These are phyloP conservation scores for Balearica regulorum DNA, from an alignment of 2,797 vertebrate species.

Conservation along the genomic window DNA sequence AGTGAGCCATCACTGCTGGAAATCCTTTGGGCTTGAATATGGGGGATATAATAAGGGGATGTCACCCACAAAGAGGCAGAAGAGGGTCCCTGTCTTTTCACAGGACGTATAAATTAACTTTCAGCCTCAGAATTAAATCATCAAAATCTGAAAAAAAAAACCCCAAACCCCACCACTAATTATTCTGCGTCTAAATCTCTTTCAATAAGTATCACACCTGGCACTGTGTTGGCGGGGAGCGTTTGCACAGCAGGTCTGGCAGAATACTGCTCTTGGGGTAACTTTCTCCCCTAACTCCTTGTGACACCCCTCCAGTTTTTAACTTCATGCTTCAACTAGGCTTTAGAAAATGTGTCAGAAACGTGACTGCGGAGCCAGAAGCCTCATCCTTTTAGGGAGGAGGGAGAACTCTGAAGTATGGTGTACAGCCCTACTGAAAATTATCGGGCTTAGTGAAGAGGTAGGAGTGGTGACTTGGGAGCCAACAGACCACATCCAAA, in stretches of 20 bases:
- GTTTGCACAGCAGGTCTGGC: neutral
- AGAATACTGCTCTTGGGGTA: neutral
- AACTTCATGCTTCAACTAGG: neutral
- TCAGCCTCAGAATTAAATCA: neutral
- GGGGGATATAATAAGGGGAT: neutral
- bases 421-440: too few species aligned
- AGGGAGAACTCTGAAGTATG: neutral
- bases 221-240: neutral
- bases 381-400: neutral
- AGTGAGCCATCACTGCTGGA: neutral
- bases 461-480: neutral
- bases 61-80: neutral
- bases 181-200: neutral
- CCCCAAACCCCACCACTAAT: neutral
- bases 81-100: neutral
- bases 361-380: rapidly evolving
- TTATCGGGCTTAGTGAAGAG: neutral
- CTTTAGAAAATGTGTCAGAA: neutral
- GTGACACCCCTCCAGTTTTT: neutral
- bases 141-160: neutral
- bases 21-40: neutral
- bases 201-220: neutral
- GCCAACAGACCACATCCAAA: neutral
- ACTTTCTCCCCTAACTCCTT: neutral
- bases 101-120: neutral